These are phyloP conservation scores for Aotus griseimembra DNA, from an alignment of 2,797 vertebrate genomes.

Conservation along the genomic window DNA sequence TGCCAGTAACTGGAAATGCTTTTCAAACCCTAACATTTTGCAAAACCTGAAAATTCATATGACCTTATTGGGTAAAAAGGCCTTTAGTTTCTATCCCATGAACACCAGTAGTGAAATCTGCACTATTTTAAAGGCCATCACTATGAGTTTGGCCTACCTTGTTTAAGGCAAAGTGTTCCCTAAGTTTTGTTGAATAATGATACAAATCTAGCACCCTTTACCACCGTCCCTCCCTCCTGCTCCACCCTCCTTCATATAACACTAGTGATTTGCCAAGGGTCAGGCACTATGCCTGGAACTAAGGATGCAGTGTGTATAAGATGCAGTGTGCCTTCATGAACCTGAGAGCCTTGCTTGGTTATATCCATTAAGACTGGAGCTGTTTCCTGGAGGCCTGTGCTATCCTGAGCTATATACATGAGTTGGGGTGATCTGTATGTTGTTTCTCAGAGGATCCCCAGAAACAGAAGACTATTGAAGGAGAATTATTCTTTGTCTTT, in stretches of 20 bases:
- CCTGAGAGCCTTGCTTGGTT: not conserved
- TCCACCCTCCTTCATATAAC: not conserved
- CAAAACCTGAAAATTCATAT: slow-evolving; percentile 71
- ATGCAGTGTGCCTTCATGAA: not conserved
- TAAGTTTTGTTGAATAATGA: not conserved
- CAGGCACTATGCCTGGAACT: not conserved
- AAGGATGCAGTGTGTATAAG: not conserved
- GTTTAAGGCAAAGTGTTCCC: not conserved
- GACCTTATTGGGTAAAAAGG: slow-evolving; percentile 52
- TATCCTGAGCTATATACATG: not conserved
- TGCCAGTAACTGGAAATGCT: slow-evolving; percentile 75
- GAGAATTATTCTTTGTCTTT: not conserved
- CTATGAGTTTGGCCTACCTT: not conserved
- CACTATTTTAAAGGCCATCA: not conserved
- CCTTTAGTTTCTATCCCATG: slow-evolving; percentile 1
- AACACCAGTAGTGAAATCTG: not conserved
- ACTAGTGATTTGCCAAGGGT: not conserved
- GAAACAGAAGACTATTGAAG: not conserved
- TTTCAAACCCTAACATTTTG: slow-evolving; percentile 82
- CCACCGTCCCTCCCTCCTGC: not conserved
- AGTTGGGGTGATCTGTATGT: not conserved
- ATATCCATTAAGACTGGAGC: not conserved
- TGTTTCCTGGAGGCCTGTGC: not conserved
- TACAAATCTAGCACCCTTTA: not conserved
- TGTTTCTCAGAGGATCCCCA: not conserved